Conservation (phyloP, 2,113 vertebrate genomes). For the Mirounga angustirostris region DNA sequence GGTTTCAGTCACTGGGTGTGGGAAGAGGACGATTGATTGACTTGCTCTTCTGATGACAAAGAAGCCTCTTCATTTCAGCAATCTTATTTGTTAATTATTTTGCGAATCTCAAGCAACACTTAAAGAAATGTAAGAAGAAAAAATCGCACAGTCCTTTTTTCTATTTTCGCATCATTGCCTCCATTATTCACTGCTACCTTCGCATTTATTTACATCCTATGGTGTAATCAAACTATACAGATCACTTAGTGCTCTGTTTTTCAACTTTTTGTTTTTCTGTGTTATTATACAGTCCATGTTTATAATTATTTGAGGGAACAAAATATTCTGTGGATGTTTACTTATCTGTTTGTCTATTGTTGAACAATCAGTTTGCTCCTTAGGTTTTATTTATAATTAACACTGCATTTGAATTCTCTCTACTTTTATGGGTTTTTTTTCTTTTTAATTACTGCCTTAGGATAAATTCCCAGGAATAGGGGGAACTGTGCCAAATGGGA, state of each 20-base stretch:
- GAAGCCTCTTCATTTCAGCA: background rate
- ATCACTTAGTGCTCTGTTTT: background rate
- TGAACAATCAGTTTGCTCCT: constrained; percentile 60
- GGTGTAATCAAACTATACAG: constrained; percentile 1
- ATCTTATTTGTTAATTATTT: background rate
- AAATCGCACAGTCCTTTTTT: background rate
- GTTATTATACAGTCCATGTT: constrained; percentile 49
- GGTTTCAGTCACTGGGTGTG: background rate
- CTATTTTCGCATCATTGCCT: background rate
- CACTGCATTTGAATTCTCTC: constrained; percentile 54
- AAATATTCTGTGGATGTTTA: constrained; percentile 51
- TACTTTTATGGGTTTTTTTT: constrained; percentile 23
- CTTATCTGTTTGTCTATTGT: constrained; percentile 57
- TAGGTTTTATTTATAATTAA: constrained; percentile 71
- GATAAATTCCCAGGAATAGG: constrained; percentile 57
- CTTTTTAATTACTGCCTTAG: constrained; percentile 70
- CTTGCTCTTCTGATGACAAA: background rate
- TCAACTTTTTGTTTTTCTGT: constrained; percentile 15
- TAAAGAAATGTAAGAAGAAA: constrained; percentile 47
- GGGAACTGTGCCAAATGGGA: constrained; percentile 42
- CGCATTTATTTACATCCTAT: background rate
- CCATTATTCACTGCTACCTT: background rate
- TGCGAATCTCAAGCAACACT: background rate
- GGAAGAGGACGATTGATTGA: background rate
- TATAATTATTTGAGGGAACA: constrained; percentile 53